Percentiles rank a stretch among this genome's conserved stretches.
phyloP scores from a whole-genome alignment of 2,113 vertebrate species.

The Ploceus nigricollis region DNA sequence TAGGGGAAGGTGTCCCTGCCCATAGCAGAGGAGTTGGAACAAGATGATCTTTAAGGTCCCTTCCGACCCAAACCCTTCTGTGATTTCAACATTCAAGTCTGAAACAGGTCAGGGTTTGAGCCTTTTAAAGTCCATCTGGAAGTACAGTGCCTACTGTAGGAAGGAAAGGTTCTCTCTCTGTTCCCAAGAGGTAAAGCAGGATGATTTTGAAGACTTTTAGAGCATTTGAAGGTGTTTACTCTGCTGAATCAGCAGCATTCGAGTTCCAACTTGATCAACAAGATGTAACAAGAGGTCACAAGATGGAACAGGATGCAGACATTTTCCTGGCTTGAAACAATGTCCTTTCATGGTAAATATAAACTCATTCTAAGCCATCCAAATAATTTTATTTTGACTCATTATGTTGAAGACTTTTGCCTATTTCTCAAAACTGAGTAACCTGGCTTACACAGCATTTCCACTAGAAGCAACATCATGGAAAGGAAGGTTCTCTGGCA shows the following conservation, averaged over 20 bases:
- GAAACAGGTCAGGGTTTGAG: background rate
- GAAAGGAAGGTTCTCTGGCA: background rate
- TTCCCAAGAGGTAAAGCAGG: background rate
- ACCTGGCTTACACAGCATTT: background rate
- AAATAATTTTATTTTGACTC: background rate
- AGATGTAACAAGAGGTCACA: background rate
- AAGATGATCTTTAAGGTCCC: background rate
- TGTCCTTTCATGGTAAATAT: background rate
- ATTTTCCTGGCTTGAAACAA: background rate
- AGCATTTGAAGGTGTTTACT: background rate
- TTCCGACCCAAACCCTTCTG: background rate
- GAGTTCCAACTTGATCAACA: background rate
- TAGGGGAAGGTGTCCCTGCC: background rate
- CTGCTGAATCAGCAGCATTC: background rate
- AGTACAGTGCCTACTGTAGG: accelerated
- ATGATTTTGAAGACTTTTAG: background rate
- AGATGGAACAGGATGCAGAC: background rate
- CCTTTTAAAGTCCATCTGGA: background rate
- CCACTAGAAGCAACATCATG: background rate
- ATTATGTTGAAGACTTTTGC: background rate
- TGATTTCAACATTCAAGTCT: background rate
- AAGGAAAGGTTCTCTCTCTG: background rate
- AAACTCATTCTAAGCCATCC: background rate
- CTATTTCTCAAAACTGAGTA: background rate
- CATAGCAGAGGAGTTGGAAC: background rate